Base-by-base conservation (phyloP, 1,140 invertebrate species). In the Panulirus ornatus region DNA sequence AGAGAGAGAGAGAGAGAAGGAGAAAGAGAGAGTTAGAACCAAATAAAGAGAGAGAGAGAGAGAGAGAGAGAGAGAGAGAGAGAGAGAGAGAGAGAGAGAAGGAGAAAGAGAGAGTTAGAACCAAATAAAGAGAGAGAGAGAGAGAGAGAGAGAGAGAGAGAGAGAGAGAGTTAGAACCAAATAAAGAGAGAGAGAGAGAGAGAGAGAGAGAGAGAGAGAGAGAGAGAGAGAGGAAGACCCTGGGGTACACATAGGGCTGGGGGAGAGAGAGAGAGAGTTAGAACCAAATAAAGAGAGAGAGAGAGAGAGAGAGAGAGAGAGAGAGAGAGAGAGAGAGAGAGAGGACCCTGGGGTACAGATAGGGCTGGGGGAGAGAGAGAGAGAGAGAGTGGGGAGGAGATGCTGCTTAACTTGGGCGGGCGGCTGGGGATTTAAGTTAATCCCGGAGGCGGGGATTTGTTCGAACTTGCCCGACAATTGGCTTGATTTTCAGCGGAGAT, bases 131-230 rank as follows among this genome's bases (percentile, higher is more conserved):
- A 78, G 76, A 27, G 42, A 78, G 47, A 30, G 30, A 78, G 76
- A 42, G 42, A 27, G 27, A 27, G 42, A 51, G 30, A 30, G 42
- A 42, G n/a, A 51, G 16, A 30, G 19, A 30, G 34, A 75, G 71
- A 75, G 34, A 70, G 70, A 73, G 70, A 73, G 70, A 73, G 27
- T 14, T 9, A 30, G 71, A 75, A 75, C 71, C 19, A 75, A 75
- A 16, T 19, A 34, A 75, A 75, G 71, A 78, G 76, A 27, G 42
- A 78, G 47, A 30, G 30, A 78, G 76, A 42, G 42, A 27, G 27
- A 27, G 42, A 51, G 30, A 30, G 42, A 42, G n/a, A 51, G 16
- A 30, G 19, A 30, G 34, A 75, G 71, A 75, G 34, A 70, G 70
- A 73, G 70, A 73, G 70, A 73, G 27, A 34, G 27, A 30, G 71